A percentile compares a stretch with the other conserved stretches of the same genome.
Evolutionary conservation across 2,113 vertebrate genomes (phyloP).

Genomic region (Patagioenas fasciata): DNA sequence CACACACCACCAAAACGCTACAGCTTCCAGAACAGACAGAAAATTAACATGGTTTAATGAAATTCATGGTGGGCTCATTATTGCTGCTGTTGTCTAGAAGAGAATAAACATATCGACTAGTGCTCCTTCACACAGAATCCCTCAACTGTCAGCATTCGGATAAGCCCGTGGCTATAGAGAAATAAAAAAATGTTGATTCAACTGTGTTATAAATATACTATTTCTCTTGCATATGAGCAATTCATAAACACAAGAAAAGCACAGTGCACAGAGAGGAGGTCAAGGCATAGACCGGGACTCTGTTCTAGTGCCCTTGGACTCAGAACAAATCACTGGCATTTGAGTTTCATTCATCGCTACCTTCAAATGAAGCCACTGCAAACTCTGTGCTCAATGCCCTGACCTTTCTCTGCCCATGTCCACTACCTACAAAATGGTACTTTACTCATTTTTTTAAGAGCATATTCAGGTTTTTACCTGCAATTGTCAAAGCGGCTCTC

Average conservation of each 20-base stretch:
- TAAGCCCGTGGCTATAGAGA: not conserved
- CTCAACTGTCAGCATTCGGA: not conserved
- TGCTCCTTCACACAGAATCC: not conserved
- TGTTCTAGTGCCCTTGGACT: not conserved
- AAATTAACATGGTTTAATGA: not conserved
- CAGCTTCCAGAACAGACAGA: not conserved
- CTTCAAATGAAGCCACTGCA: not conserved
- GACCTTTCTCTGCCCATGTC: not conserved
- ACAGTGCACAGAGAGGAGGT: not conserved
- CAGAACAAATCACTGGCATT: not conserved
- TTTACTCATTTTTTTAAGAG: not conserved
- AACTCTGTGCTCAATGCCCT: not conserved
- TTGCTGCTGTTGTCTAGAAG: not conserved
- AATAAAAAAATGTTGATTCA: not conserved
- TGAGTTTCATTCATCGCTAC: not conserved
- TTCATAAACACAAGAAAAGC: not conserved
- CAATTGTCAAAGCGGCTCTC: not conserved
- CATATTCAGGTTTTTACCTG: not conserved
- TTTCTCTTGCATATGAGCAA: not conserved
- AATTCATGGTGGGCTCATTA: not conserved
- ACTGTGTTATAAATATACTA: not conserved
- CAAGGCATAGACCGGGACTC: accelerated
- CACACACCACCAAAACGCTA: not conserved
- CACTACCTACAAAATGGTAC: accelerated
- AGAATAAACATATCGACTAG: not conserved